Evolutionary conservation across 2,888 invertebrate species (phyloP), one percentile per base, ranked within the genome.

Genomic region (Lagria hirta): DNA sequence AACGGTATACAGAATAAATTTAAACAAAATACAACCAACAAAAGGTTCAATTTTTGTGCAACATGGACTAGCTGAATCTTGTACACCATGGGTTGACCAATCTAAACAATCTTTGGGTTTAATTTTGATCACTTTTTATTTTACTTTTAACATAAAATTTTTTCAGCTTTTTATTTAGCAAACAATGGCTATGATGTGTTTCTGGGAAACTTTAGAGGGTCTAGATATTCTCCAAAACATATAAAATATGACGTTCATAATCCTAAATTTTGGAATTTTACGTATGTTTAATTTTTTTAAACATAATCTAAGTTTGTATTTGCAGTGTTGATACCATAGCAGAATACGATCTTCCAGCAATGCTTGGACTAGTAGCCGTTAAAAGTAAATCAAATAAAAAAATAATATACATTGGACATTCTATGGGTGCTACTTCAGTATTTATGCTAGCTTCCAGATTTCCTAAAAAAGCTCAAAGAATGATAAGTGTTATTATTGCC

Each of bases 81-180:
- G 33, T 2, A 27, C 12, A 3, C 3, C 14, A 21, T 42, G 24
- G 26, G 14, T 33, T 5, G 20, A 30, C 24, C 12, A 24, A 4
- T 22, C 23, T 7, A 40, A 40, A 20, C 22, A 28, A 40, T 41
- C 42, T 1, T 14, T 42, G 34, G 42, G 34, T 42, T n/a, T n/a
- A n/a, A n/a, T n/a, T n/a, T n/a, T n/a, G n/a, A n/a, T n/a, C n/a
- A n/a, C n/a, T n/a, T n/a, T n/a, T n/a, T n/a, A n/a, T n/a, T n/a
- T n/a, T n/a, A n/a, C n/a, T n/a, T 22, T 14, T 16, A 16, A 15
- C 23, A 17, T 14, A 7, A 16, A 11, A 16, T 30, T 29, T 21
- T 38, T 29, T 4, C 8, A 26, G 32, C 32, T 2, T 41, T 32
- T 26, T n/a, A 24, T 24, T 26, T 32, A 8, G 24, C 41, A 2